Conservation (phyloP, 2,113 vertebrate species). For the Phyllostomus hastatus region DNA sequence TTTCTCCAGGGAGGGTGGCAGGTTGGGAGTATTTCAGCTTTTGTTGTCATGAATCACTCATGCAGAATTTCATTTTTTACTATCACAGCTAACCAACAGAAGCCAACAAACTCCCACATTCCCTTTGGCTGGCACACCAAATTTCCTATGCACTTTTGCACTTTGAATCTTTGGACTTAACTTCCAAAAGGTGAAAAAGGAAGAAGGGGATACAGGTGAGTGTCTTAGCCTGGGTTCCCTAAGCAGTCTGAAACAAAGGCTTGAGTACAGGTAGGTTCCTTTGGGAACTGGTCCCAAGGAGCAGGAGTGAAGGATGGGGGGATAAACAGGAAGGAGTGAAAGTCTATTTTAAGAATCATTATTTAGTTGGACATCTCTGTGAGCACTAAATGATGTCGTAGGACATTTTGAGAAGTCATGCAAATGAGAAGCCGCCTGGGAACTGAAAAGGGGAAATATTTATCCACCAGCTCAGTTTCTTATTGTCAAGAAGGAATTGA, state of each 20-base stretch:
- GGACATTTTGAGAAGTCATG: not conserved
- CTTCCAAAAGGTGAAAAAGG: not conserved
- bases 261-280: not conserved
- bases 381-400: not conserved
- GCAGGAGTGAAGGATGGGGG: not conserved
- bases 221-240: not conserved
- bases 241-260: not conserved
- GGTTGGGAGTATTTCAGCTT: not conserved
- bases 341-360: not conserved
- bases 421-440: not conserved
- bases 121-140: not conserved
- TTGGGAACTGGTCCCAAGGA: not conserved
- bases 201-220: not conserved
- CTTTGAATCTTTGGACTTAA: not conserved
- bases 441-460: not conserved
- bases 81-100: not conserved
- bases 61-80: not conserved
- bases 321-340: not conserved
- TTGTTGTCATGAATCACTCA: not conserved
- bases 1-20: not conserved
- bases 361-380: not conserved
- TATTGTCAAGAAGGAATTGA: not conserved
- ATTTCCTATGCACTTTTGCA: not conserved
- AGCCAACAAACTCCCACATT: not conserved
- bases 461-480: not conserved